Percentiles rank a stretch among this genome's conserved stretches.
phyloP scores from a whole-genome alignment of 64 coral and sea anemone species.

The Acropora yongei region DNA sequence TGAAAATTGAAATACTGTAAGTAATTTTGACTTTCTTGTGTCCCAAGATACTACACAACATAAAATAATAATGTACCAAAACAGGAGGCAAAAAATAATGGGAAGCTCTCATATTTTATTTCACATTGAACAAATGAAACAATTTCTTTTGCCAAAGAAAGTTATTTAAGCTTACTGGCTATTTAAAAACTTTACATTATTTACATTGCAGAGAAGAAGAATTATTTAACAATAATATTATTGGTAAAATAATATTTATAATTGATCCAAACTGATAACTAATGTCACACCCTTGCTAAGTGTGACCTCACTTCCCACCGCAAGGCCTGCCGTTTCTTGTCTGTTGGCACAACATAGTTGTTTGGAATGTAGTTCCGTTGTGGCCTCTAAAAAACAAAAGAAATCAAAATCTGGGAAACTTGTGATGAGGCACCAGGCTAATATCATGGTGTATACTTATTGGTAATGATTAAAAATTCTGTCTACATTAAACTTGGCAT shows the following conservation, averaged over 20 bases:
- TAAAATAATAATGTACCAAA: no score
- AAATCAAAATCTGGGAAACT: background rate
- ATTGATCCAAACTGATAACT: background rate
- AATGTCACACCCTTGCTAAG: constrained; percentile 58
- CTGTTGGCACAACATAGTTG: constrained; percentile 93
- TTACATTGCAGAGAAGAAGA: no score
- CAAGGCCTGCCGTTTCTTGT: constrained; percentile 91
- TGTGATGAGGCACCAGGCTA: background rate
- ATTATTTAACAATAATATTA: no score
- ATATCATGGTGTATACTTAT: no score
- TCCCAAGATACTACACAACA: no score
- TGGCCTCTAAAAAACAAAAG: constrained; percentile 65
- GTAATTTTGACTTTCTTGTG: background rate
- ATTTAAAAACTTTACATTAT: no score
- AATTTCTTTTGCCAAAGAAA: background rate
- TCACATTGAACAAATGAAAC: background rate
- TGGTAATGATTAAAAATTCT: no score
- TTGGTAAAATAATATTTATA: no score
- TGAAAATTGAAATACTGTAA: background rate
- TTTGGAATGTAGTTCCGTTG: constrained; percentile 82
- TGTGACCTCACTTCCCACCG: constrained; percentile 94
- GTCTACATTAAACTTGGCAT: no score
- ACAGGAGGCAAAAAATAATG: background rate
- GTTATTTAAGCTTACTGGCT: background rate
- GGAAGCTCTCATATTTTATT: background rate